Evolutionary conservation across 2,797 vertebrate genomes (phyloP).

Genomic region (Pipistrellus pipistrellus): DNA sequence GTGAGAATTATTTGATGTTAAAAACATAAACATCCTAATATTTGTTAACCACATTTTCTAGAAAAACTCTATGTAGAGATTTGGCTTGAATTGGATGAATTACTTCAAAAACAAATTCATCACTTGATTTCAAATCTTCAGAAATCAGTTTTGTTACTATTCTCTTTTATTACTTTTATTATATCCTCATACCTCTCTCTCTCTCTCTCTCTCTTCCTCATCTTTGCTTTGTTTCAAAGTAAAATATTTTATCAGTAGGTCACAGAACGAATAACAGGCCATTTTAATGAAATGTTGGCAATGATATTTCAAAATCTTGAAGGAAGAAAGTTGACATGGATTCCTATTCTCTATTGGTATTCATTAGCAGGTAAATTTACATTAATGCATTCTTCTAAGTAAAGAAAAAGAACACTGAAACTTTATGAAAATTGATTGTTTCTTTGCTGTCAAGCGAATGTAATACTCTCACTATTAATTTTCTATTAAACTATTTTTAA

Average conservation of each 20-base stretch:
- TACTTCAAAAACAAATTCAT: conserved; percentile 34
- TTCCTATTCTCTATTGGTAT: neutral
- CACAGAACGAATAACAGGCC: neutral
- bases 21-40: neutral
- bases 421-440: neutral
- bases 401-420: neutral
- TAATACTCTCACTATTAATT: conserved; percentile 31
- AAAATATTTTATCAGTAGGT: neutral
- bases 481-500: conserved; percentile 8
- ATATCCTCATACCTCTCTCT: neutral
- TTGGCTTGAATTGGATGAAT: neutral
- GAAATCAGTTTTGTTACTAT: neutral
- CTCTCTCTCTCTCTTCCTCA: neutral
- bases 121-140: conserved; percentile 21
- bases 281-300: neutral
- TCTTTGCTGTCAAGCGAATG: neutral
- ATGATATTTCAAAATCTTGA: neutral
- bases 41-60: neutral
- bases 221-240: neutral
- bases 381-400: neutral
- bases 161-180: neutral
- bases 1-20: neutral
- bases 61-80: neutral
- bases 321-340: neutral
- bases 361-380: neutral